Base-by-base conservation (phyloP, 2,113 vertebrate species). In the Triplophysa rosa region DNA sequence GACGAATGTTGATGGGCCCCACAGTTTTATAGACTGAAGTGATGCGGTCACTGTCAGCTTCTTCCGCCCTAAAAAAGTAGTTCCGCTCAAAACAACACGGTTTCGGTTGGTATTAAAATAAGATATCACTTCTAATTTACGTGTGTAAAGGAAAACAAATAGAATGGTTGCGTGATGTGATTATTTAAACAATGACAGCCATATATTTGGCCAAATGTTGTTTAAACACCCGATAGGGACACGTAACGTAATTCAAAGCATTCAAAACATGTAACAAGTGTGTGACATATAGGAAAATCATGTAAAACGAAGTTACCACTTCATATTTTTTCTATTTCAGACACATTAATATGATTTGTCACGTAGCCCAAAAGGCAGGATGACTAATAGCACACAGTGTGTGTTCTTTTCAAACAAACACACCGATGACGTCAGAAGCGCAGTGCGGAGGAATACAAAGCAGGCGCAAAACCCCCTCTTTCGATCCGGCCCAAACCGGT, bases 401-500 rank as follows among this genome's bases (percentile, higher is more conserved):
- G 73, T 21, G 82, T 87, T 85, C 62, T 45, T 45, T 45, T 45
- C 11, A 45, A 45, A 45, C 76, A 84, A 85, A 29, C 83, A 82
- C 33, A 88, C 85, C 78, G 84, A 62, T 83, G 81, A 90, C 90
- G 91, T 93, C 91, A 90, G 67, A 8, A 8, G 4, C 84, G 73
- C 24, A 40, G 29, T n/a, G 85, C 90, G 92, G 86, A 91, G 54
- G 77, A 14, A 90, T 92, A 65, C 80, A 40, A 49, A 3, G 67
- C 37, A 54, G 24, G 11, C 45, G 80, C 75, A 58, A 86, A 61
- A 76, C 29, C 80, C 74, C 56, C 72, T 13, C 2, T 56, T 63
- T 73, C 54, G 87, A 87, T 90, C 93, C 87, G 83, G 92, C 84
- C 90, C 47, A 84, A 91, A 91, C 93, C 67, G 71, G 92, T 88